phyloP scores from a whole-genome alignment of 2,797 vertebrate species.

The Gymnocypris eckloni region DNA sequence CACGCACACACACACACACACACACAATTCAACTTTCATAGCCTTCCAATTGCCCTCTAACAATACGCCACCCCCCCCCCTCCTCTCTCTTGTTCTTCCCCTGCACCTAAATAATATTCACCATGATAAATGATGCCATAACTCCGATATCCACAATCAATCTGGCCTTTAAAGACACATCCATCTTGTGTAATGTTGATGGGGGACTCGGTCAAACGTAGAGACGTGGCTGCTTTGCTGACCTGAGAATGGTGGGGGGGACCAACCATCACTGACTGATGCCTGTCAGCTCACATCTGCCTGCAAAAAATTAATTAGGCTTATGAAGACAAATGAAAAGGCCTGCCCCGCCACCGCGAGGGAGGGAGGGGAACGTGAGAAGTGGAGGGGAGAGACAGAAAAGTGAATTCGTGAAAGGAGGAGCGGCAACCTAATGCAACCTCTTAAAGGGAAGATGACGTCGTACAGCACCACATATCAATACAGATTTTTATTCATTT shows the following conservation, averaged over 20 bases:
- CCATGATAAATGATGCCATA: slow-evolving; percentile 95
- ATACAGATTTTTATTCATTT: slow-evolving; percentile 24
- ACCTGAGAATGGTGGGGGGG: slow-evolving; percentile 76
- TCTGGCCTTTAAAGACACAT: slow-evolving; percentile 99
- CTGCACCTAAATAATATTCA: slow-evolving; percentile 93
- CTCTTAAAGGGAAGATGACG: slow-evolving; percentile 31
- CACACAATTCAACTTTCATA: slow-evolving; percentile 83
- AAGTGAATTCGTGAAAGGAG: slow-evolving; percentile 54
- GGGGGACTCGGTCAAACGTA: slow-evolving; percentile 67
- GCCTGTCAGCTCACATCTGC: slow-evolving; percentile 99
- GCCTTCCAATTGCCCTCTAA: slow-evolving; percentile 66
- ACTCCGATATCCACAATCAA: slow-evolving; percentile 99
- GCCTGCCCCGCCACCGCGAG: slow-evolving; percentile 75
- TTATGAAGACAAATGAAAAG: slow-evolving; percentile 98
- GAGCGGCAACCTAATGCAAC: slow-evolving; percentile 47
- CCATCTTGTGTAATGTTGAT: slow-evolving; percentile 88
- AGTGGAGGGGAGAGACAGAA: slow-evolving; percentile 13
- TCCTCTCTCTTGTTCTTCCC: slow-evolving; percentile 87
- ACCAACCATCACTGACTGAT: slow-evolving; percentile 87
- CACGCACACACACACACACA: neutral
- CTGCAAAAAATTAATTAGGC: slow-evolving; percentile 98
- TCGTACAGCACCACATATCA: neutral
- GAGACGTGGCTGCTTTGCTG: slow-evolving; percentile 86
- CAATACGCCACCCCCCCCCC: slow-evolving; percentile 82
- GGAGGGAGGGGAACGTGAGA: slow-evolving; percentile 21